Base-by-base conservation (phyloP, 2,888 invertebrate species). In the Tridacna gigas region DNA sequence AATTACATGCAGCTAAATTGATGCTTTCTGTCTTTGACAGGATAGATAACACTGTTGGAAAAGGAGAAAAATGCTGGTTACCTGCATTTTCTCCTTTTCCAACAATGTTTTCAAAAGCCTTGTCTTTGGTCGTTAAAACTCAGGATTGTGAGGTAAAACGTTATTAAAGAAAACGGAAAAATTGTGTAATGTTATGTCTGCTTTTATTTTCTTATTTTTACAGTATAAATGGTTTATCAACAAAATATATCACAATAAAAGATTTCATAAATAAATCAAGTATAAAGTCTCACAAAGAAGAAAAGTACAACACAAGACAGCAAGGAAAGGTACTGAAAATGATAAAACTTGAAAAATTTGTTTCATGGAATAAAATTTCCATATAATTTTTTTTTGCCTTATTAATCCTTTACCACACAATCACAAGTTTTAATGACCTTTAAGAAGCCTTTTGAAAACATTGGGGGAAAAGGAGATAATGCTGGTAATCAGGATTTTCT, bases 181-280 rank as follows among this genome's bases (percentile, higher is more conserved):
- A 56, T 56, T 56, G 56, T 56, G 9, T 56, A 20, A 56, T 56
- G 56, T 56, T 56, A 37, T 37, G 37, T 37, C 28, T 65, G 28
- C 25, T 65, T 65, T 25, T 28, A 26, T 65, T 28, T 20, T 56
- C 9, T 22, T 9, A 45, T 45, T 67, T 45, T 28, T 67, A 67
- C 67, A 67, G 67, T 67, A 67, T 67, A 67, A 67, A 67, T 67
- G 67, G 67, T 67, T 67, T 67, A 67, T 67, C 67, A 67, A 67
- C 67, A 67, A 67, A 67, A 37, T 45, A 67, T 67, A 67, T 67
- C 67, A 67, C 67, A 67, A 3, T 67, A 45, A 67, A 67, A 67
- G 28, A 67, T 67, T 18, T 63, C 15, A 20, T 67, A 67, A 67
- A 67, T 45, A 37, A 67, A 37, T 45, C 26, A 45, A 67, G 37